Base-by-base conservation (phyloP, 2,888 invertebrate genomes). In the Cryptocephalus primarius region DNA sequence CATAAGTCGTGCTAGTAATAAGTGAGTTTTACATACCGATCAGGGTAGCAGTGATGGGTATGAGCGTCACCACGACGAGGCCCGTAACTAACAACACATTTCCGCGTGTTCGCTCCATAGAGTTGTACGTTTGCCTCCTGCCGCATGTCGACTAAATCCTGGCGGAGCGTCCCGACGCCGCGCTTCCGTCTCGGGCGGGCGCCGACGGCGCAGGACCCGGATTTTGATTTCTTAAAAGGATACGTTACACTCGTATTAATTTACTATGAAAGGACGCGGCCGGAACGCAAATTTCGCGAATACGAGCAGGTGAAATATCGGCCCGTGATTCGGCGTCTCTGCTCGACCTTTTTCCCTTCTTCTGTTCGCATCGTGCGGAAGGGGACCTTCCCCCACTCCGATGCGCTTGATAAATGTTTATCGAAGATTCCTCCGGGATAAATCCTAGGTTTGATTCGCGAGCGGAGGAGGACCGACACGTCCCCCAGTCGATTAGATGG, bases 111-210 rank as follows among this genome's bases (percentile, higher is more conserved):
- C 49, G 40, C 48, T 54, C 58, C 58, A 58, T 58, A 54, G 50
- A 48, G 56, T 44, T 55, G 52, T 51, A 49, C 48, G 47, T 53
- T 48, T 52, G 43, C 52, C 51, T 53, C 59, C 48, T 59, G 61
- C 62, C 55, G 59, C 62, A 62, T 62, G 60, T 60, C 62, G 61
- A 62, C 62, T 62, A 59, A n/a, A 22, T 31, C 47, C 32, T 39
- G 40, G 44, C 42, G 42, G 33, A 49, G 52, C 50, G 51, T 53
- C 55, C 48, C 47, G 53, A 51, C 53, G 57, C 51, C 52, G 44
- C 42, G 44, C 40, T 49, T 44, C 11, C 42, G 48, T 50, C 46
- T 44, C 46, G 48, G 47, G 44, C 46, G 49, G 47, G 42, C 32
- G 13, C 44, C 43, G 32, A 41, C 8, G 14, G 52, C 56, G 57